Evolutionary conservation across 2,113 vertebrate species (phyloP).

Genomic region (Psettodes erumei): DNA sequence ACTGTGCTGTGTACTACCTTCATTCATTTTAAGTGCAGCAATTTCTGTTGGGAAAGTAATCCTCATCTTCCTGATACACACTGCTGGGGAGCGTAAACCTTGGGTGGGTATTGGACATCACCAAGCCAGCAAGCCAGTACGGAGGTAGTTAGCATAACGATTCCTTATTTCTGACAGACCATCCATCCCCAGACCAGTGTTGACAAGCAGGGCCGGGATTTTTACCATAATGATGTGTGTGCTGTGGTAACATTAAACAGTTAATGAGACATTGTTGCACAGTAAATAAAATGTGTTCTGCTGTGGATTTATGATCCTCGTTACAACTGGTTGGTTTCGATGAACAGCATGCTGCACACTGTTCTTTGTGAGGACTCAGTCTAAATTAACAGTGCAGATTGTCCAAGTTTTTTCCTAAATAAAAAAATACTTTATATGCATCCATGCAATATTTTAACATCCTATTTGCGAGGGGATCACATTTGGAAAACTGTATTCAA

Average conservation of each 20-base stretch:
- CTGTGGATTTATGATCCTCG: constrained; percentile 53
- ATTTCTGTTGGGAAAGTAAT: constrained; percentile 4
- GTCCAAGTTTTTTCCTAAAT: background rate
- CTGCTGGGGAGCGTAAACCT: constrained; percentile 12
- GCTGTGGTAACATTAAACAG: constrained; percentile 36
- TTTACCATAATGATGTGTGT: constrained; percentile 70
- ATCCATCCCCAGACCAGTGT: constrained; percentile 46
- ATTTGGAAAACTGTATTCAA: constrained; percentile 8
- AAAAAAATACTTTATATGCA: background rate
- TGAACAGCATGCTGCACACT: background rate
- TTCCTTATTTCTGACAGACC: constrained; percentile 33
- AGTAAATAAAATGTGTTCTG: constrained; percentile 50
- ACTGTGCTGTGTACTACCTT: background rate
- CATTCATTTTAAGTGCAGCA: constrained; percentile 16
- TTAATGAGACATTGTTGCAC: constrained; percentile 43
- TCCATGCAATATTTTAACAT: background rate
- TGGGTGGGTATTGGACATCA: constrained; percentile 25
- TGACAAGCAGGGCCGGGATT: constrained; percentile 54
- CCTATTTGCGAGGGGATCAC: background rate
- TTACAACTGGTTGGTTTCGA: background rate
- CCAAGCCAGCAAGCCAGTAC: constrained; percentile 5
- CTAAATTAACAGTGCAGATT: background rate
- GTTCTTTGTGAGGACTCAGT: background rate
- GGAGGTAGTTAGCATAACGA: constrained; percentile 58
- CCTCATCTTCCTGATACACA: constrained; percentile 21